These are phyloP conservation scores for Cybosia mesomella DNA, from an alignment of 2,888 invertebrate species.

Conservation along the genomic window DNA sequence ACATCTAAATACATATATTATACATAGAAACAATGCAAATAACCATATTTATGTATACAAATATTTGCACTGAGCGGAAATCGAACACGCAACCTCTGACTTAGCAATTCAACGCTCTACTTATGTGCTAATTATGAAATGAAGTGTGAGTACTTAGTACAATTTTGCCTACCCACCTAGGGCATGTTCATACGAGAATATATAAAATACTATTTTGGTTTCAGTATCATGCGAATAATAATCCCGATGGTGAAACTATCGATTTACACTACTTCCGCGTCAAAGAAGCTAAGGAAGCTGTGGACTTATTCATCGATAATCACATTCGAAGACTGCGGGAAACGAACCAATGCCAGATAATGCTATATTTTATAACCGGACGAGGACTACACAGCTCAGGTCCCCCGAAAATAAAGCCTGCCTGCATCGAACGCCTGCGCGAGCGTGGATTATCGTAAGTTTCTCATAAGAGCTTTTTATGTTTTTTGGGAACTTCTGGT, in stretches of 20 bases:
- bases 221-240: constrained; percentile 69
- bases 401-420: constrained; percentile 91
- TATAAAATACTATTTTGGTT: not conserved
- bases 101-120: no score
- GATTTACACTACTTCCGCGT: constrained; percentile 94
- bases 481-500: not conserved
- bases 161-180: no score
- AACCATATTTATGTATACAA: no score
- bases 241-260: constrained; percentile 79
- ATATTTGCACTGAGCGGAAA: no score
- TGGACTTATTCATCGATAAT: constrained; percentile 90
- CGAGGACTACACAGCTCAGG: constrained; percentile 91
- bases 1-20: no score
- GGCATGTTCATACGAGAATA: not conserved
- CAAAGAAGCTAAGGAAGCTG: constrained; percentile 90
- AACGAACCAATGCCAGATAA: constrained; percentile 37
- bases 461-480: not conserved
- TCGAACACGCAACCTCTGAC: no score
- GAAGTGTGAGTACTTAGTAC: no score
- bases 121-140: no score
- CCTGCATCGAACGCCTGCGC: constrained; percentile 88
- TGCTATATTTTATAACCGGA: constrained; percentile 92
- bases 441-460: constrained; percentile 88
- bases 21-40: no score
- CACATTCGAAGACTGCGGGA: constrained; percentile 86